phyloP scores from a whole-genome alignment of 2,113 vertebrate genomes.

The Saccopteryx bilineata region DNA sequence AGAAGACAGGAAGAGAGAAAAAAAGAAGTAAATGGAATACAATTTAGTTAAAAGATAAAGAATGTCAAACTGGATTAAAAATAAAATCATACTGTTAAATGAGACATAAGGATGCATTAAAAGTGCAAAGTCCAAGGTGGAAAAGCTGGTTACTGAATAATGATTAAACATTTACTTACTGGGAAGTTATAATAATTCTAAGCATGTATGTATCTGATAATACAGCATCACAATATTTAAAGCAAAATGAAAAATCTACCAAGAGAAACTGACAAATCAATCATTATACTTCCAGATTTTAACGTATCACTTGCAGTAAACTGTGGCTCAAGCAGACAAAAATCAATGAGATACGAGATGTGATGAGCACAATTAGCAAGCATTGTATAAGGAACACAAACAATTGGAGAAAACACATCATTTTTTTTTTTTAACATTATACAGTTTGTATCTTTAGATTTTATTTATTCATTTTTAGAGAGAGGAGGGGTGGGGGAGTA shows the following conservation, averaged over 20 bases:
- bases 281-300: not conserved
- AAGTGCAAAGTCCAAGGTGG: not conserved
- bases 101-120: not conserved
- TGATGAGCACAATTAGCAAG: not conserved
- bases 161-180: conserved; percentile 20
- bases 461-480: too few species aligned
- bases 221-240: conserved; percentile 28
- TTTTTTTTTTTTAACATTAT: not conserved
- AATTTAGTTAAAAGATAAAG: not conserved
- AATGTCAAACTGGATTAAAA: conserved; percentile 4
- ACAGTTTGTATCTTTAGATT: too few species aligned
- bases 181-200: not conserved
- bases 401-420: not conserved
- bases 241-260: not conserved
- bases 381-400: not conserved
- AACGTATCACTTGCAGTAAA: not conserved
- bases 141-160: not conserved
- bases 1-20: not conserved
- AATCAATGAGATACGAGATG: not conserved
- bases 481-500: too few species aligned
- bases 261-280: conserved; percentile 26
- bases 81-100: not conserved
- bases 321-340: not conserved
- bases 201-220: not conserved
- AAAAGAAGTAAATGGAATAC: not conserved